A percentile compares a stretch with the other conserved stretches of the same genome.
Conservation (phyloP, 1,140 invertebrate genomes). For the Theocolax elegans region DNA sequence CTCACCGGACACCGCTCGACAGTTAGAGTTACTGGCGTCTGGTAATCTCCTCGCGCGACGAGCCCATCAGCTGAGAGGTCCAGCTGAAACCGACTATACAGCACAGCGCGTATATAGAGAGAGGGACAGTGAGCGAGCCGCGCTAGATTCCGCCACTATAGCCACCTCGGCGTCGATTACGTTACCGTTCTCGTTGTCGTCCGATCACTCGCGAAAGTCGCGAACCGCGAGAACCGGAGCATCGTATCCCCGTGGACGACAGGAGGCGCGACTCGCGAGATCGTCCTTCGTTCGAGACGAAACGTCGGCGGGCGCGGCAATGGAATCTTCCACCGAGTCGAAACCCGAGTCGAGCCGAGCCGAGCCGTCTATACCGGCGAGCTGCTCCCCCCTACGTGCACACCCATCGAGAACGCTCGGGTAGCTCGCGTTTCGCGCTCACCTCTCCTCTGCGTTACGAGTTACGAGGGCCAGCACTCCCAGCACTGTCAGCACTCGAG, state of each 20-base stretch:
- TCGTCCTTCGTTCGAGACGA: background rate
- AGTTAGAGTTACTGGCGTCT: no score
- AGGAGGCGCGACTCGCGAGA: no score
- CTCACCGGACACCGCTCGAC: no score
- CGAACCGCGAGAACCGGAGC: background rate
- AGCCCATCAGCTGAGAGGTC: slow-evolving; percentile 33
- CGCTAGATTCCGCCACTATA: background rate
- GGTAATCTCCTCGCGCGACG: no score
- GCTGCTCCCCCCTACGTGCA: slow-evolving; percentile 31
- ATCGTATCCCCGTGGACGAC: no score
- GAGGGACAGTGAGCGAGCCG: background rate
- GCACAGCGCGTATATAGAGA: background rate
- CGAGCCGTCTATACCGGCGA: slow-evolving; percentile 21
- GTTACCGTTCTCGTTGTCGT: background rate
- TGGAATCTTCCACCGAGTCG: slow-evolving; percentile 22
- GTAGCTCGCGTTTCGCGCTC: background rate
- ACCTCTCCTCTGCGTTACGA: background rate
- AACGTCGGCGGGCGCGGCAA: background rate
- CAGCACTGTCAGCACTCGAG: background rate
- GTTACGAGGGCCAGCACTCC: no score
- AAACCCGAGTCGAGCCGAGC: background rate
- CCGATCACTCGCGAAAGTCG: background rate
- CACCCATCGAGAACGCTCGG: no score
- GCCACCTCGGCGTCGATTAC: no score
- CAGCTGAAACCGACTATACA: slow-evolving; percentile 18